phyloP scores from a whole-genome alignment of 2,113 vertebrate genomes.

The Oenanthe melanoleuca region DNA sequence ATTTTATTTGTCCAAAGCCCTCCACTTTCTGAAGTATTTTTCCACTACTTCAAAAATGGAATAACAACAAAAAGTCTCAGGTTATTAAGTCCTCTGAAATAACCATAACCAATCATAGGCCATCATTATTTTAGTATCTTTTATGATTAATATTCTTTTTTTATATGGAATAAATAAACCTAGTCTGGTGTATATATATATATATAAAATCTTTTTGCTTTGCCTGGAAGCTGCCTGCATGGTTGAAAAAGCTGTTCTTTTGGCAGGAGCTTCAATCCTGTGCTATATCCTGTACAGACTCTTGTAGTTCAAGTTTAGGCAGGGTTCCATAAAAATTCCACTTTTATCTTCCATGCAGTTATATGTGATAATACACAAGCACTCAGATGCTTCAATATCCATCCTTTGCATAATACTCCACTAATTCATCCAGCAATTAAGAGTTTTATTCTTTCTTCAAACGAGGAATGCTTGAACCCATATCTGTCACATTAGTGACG shows the following conservation, averaged over 20 bases:
- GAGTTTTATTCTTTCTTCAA: background rate
- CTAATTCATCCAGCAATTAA: background rate
- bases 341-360: background rate
- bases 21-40: background rate
- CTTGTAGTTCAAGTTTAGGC: background rate
- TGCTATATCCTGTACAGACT: background rate
- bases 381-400: background rate
- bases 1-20: background rate
- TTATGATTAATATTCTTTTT: background rate
- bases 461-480: accelerated
- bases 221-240: background rate
- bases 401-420: background rate
- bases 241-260: background rate
- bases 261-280: background rate
- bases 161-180: no score
- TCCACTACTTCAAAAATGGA: background rate
- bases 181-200: background rate
- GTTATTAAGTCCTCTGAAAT: background rate
- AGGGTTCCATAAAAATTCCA: background rate
- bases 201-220: background rate
- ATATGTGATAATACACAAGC: background rate
- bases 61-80: background rate
- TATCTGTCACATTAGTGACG: background rate
- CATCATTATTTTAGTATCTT: background rate
- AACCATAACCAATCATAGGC: background rate